phyloP scores from a whole-genome alignment of 2,797 vertebrate genomes.

The Nyctibius grandis region DNA sequence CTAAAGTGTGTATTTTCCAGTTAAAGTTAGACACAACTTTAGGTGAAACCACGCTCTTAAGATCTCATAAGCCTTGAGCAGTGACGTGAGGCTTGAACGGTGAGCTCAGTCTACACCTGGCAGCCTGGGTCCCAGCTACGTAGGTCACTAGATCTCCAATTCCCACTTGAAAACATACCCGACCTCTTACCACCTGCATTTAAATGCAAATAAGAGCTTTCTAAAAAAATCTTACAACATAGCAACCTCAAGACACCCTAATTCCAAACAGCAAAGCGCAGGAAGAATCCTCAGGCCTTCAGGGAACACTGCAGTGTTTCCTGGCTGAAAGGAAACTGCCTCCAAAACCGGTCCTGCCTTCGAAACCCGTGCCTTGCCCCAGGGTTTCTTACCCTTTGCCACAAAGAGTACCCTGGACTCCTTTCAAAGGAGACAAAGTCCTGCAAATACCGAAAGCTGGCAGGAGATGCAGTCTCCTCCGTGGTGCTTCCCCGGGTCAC shows the following conservation, averaged over 20 bases:
- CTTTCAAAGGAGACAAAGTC: background rate
- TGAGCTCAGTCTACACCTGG: background rate
- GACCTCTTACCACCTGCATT: background rate
- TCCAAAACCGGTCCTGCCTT: background rate
- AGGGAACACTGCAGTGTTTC: accelerated
- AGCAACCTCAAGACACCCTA: background rate
- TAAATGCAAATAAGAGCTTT: background rate
- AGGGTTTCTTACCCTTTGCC: background rate
- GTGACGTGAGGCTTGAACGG: accelerated
- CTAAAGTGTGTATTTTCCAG: background rate
- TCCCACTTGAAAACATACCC: background rate
- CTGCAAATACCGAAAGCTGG: background rate
- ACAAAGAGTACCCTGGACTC: background rate
- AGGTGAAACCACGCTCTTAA: background rate
- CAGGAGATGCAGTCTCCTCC: background rate
- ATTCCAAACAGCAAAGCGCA: background rate
- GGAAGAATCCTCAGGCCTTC: background rate
- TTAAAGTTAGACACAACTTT: background rate
- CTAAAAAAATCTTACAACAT: background rate
- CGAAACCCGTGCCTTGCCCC: background rate
- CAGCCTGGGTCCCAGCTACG: background rate
- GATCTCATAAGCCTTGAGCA: background rate
- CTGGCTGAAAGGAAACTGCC: background rate
- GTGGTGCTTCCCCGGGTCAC: accelerated
- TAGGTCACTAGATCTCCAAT: background rate